These are phyloP conservation scores for Hymenochirus boettgeri DNA, from an alignment of 2,113 vertebrate species.

Conservation along the genomic window DNA sequence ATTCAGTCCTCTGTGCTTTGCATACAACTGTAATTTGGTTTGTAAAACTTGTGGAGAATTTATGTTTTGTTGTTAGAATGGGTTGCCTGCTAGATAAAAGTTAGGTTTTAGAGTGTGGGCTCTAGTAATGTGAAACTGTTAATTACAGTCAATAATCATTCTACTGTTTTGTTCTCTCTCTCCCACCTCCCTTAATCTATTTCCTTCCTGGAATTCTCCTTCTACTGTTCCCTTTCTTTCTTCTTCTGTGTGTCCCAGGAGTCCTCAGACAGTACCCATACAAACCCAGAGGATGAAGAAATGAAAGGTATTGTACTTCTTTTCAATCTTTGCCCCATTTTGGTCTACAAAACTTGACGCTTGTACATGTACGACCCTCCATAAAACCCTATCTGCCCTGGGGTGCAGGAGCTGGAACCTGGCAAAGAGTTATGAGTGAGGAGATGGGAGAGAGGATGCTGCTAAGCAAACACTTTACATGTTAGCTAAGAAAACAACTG, in stretches of 20 bases:
- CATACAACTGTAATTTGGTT: background rate
- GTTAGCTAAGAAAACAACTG: no score
- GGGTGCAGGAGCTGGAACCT: no score
- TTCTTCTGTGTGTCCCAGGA: constrained; percentile 63
- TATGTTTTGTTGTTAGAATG: background rate
- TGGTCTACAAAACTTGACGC: no score
- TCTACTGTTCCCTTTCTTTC: constrained; percentile 9
- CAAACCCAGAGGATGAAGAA: constrained; percentile 95
- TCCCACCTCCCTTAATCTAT: background rate
- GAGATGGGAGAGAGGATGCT: no score
- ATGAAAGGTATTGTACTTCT: constrained; percentile 78
- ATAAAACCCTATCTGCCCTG: no score
- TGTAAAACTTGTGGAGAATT: background rate
- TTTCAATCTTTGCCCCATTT: background rate
- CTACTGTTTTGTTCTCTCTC: background rate
- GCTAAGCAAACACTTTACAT: no score
- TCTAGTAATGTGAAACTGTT: background rate
- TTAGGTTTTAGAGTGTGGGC: background rate
- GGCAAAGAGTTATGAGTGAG: no score
- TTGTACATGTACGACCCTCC: no score
- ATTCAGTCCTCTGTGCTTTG: background rate
- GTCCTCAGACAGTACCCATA: constrained; percentile 94
- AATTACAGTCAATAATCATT: background rate
- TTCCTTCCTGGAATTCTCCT: background rate
- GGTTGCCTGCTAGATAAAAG: background rate